Base-by-base conservation (phyloP, 2,113 vertebrate species). In the Talpa occidentalis region DNA sequence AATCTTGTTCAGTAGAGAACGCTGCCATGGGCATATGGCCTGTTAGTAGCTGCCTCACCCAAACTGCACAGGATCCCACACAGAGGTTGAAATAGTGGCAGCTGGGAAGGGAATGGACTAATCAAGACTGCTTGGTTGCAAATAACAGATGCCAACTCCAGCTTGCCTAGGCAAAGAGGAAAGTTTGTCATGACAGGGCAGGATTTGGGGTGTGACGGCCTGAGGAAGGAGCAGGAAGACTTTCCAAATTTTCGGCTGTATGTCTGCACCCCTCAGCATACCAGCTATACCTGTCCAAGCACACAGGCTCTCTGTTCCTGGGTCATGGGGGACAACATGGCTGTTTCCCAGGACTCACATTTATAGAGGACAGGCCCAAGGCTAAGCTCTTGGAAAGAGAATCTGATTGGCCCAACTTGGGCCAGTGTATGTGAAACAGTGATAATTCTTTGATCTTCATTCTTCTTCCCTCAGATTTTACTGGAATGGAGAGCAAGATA, bases 111-210 rank as follows among this genome's bases (percentile, higher is more conserved):
- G 56, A 49, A 30, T 26, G 10, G 11, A 10, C 47, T 69, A 89
- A 83, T 70, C 74, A 60, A 60, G 56, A 64, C 49, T 32, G 30
- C 35, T 90, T 84, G 42, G 52, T 62, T 74, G 60, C 59, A 91
- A n/a, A 66, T 74, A 70, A 74, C 88, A 73, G 76, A 8, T 73
- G 76, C 80, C 44, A 70, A 17, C 52, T 93, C 74, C 66, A 56
- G 92, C 79, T 80, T 70, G 66, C 76, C 59, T 35, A 32, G 40
- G 64, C 62, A 77, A 69, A 86, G 82, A 79, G 56, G 56, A 79
- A 44, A 49, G 59, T 66, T 76, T 70, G 79, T 83, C 59, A 49
- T 79, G 64, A 78, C 26, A 64, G 69, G 44, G n/a, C 40, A 59
- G 62, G 47, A 15, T 59, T 66, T 67, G 70, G 49, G 42, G 35